Conservation (phyloP, 1,140 invertebrate genomes). For the Reticulitermes speratus region DNA sequence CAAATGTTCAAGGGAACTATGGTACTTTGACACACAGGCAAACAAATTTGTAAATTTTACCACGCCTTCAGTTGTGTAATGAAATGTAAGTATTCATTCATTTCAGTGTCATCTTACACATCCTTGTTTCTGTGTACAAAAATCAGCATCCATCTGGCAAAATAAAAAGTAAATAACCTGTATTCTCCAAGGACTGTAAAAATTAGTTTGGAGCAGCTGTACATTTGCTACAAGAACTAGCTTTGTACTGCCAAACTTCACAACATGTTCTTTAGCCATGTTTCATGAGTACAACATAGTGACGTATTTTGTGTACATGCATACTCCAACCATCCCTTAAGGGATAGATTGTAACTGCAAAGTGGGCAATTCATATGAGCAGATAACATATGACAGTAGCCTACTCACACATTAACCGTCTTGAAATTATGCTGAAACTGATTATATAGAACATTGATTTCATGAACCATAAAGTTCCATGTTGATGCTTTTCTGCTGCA, state of each 20-base stretch:
- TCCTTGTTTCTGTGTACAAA: too few relatives aligned
- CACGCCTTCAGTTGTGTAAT: too few relatives aligned
- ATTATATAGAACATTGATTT: too few relatives aligned
- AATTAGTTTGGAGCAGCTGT: neutral
- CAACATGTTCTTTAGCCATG: neutral
- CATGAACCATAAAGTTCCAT: too few relatives aligned
- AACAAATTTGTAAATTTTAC: too few relatives aligned
- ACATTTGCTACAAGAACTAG: neutral
- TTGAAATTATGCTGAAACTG: too few relatives aligned
- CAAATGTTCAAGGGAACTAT: too few relatives aligned
- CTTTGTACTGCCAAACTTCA: neutral
- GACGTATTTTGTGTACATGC: neutral
- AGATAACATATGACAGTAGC: neutral
- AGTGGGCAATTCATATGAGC: neutral
- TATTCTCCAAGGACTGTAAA: neutral
- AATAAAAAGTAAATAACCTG: neutral
- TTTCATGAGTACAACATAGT: neutral
- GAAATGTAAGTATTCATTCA: too few relatives aligned
- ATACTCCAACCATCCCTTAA: neutral
- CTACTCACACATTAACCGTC: too few relatives aligned
- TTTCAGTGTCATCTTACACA: too few relatives aligned
- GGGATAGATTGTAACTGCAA: neutral
- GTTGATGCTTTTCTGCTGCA: neutral
- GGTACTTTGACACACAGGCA: too few relatives aligned
- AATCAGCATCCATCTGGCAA: too few relatives aligned